These are phyloP conservation scores for Stercorarius parasiticus DNA, from an alignment of 2,113 vertebrate species.

Conservation along the genomic window DNA sequence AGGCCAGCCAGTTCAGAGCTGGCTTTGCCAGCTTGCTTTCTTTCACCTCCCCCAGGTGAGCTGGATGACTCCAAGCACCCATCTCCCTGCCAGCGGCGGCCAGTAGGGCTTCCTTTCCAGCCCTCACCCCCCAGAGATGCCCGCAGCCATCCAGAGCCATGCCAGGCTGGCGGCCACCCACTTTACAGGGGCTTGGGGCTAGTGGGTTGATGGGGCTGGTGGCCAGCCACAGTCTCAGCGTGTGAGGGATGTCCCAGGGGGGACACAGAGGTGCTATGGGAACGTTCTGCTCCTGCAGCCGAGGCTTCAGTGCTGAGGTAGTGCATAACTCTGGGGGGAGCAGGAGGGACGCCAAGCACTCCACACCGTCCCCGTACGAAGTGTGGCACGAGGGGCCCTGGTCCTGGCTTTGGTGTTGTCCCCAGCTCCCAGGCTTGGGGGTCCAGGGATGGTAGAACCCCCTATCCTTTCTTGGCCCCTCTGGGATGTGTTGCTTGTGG, in stretches of 20 bases:
- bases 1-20: neutral
- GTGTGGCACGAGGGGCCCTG: neutral
- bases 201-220: neutral
- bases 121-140: neutral
- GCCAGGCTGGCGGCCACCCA: fast-evolving
- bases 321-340: fast-evolving
- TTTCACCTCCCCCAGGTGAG: neutral
- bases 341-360: too few relatives aligned
- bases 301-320: neutral
- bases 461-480: neutral
- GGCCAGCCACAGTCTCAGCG: fast-evolving
- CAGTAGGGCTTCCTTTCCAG: neutral
- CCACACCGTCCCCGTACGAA: neutral
- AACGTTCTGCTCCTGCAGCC: neutral
- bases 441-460: fast-evolving
- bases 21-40: neutral
- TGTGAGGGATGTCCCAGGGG: neutral
- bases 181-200: fast-evolving
- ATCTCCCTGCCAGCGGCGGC: neutral
- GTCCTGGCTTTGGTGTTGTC: neutral
- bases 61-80: neutral
- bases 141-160: neutral
- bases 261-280: neutral
- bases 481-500: neutral
- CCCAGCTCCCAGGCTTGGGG: neutral